Conservation (phyloP, 2,113 vertebrate genomes). For the Apteryx mantelli region DNA sequence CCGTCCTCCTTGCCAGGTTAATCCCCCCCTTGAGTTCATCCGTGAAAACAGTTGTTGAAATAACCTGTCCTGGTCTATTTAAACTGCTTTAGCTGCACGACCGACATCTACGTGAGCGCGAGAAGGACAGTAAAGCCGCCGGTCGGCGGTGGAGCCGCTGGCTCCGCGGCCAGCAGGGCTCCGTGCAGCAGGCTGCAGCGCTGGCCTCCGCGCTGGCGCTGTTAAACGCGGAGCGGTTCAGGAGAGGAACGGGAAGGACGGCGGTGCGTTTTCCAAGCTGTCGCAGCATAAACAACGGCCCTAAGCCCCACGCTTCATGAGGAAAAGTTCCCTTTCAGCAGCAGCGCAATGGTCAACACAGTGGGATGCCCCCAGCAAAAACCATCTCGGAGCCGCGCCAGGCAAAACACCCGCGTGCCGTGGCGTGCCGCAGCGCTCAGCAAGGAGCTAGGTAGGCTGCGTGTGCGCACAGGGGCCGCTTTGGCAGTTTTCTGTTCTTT, state of each 20-base stretch:
- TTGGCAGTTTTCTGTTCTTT: not conserved
- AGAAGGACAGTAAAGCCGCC: not conserved
- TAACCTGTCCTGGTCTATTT: not conserved
- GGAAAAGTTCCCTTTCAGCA: not conserved
- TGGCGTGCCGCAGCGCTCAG: too few relatives aligned
- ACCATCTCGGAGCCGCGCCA: not conserved
- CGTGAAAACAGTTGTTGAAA: not conserved
- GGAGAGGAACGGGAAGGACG: not conserved
- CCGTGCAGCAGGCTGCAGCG: fast-evolving
- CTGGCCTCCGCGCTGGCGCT: not conserved
- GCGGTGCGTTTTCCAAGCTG: not conserved
- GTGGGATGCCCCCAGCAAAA: not conserved
- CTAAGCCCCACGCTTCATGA: not conserved
- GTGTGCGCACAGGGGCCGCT: fast-evolving
- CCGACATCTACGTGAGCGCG: not conserved
- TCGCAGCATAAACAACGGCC: not conserved
- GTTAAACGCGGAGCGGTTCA: not conserved
- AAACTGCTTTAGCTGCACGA: not conserved
- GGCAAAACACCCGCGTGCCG: not conserved
- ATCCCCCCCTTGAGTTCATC: not conserved
- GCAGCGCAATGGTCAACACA: not conserved
- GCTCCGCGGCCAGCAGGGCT: not conserved
- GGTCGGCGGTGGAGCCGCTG: too few relatives aligned
- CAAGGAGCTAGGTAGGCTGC: not conserved
- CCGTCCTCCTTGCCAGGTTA: not conserved